Base-by-base conservation (phyloP, 64 coral and sea anemone genomes). In the Platygyra sinensis region DNA sequence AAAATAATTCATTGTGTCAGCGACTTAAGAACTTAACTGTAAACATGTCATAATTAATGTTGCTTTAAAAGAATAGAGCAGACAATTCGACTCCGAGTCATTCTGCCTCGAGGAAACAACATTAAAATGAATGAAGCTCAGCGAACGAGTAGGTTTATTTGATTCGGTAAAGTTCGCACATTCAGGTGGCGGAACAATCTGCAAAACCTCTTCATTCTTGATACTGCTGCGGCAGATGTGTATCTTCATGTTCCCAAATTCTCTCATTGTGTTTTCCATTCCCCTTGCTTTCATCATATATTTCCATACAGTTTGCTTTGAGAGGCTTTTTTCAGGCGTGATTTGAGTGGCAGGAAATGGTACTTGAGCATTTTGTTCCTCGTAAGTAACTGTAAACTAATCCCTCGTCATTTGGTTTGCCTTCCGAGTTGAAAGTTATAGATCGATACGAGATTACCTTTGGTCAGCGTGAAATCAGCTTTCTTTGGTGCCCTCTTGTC, bases 41-140 rank as follows among this genome's bases (percentile, higher is more conserved):
- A 85, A 85, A 85, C 81, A 85, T 85, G 81, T 72, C 62, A 72
- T 12, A 50, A 27, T 71, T 83, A 85, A 85, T 85, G 81, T 71
- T 39, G 22, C 71, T 85, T 85, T 46, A 16, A 31, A 85, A 65
- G 61, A 85, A 72, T 49, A 20, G 60, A 36, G 22, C 63, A 85
- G 81, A 85, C 81, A 85, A 18, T 69, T 85, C 51, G 81, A 69
- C 81, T 85, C 81, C 81, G 22, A 85, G 39, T 71, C 62, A 85
- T 85, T 85, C 14, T 72, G 81, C 81, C 81, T 69, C 38, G 63
- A 85, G 81, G 81, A 85, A 85, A 71, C 81, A 85, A 20, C 69
- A 50, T 85, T 85, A 27, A 28, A 85, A 85, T 72, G 63, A 64
- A 69, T 85, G 81, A 64, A 71, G 20, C 62, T 85, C 4, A 28